Conservation (phyloP, 2,113 vertebrate genomes). For the Festucalex cinctus region DNA sequence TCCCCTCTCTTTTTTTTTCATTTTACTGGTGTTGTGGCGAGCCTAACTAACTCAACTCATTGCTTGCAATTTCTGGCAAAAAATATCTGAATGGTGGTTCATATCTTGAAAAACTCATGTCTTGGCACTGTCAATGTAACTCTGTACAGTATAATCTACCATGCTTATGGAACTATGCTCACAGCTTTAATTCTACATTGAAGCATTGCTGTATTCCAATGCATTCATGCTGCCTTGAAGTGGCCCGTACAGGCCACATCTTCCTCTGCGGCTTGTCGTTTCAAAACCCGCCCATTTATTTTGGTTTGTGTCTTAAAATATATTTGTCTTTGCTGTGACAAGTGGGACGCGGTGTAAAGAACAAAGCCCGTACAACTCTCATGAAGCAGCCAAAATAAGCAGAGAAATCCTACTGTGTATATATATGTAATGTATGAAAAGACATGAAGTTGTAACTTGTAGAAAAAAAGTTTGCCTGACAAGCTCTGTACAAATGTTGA, state of each 20-base stretch:
- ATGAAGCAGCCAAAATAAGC: neutral
- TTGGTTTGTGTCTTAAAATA: conserved; percentile 88
- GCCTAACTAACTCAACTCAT: neutral
- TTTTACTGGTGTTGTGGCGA: neutral
- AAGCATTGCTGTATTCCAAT: too few species aligned
- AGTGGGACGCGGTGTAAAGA: conserved; percentile 53
- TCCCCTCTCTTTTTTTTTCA: neutral
- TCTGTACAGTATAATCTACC: too few species aligned
- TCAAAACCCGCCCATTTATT: conserved; percentile 71
- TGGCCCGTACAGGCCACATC: too few species aligned
- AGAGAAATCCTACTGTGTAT: neutral
- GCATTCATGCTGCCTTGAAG: too few species aligned
- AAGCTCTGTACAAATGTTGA: too few species aligned
- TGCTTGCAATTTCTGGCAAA: neutral
- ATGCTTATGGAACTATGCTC: too few species aligned
- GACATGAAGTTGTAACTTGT: too few species aligned
- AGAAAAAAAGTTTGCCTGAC: too few species aligned
- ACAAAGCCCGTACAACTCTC: conserved; percentile 42
- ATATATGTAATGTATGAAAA: too few species aligned
- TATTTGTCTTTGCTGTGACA: conserved; percentile 75
- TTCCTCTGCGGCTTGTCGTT: conserved; percentile 14
- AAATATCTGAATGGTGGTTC: too few species aligned
- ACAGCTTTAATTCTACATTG: too few species aligned
- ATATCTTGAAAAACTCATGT: neutral
- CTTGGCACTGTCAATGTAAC: too few species aligned